Base-by-base conservation (phyloP, 2,113 vertebrate species). In the Stigmatopora argus region DNA sequence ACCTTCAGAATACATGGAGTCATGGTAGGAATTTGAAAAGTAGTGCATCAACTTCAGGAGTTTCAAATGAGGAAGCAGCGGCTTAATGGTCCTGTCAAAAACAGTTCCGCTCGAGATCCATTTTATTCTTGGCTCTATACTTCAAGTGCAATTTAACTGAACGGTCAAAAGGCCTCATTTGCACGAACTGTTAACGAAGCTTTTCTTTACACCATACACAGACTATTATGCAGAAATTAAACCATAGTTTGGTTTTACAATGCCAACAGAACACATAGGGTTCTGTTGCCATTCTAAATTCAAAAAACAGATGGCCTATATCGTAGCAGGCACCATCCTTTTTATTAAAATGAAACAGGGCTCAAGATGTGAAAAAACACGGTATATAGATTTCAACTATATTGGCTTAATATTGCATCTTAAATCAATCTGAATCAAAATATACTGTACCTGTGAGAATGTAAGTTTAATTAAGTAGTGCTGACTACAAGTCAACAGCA, bases 61-160 rank as follows among this genome's bases (percentile, higher is more conserved):
- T 61, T 67, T 14, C 64, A 65, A 72, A 74, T 23, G 8, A 69
- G 56, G 51, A 48, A 48, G 53, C 15, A 5, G 4, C 51, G 57
- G 53, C 26, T 57, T 18, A 48, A 61, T 61, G 52, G 11, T 60
- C 62, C 53, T 38, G 10, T 63, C 48, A 64, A 38, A 72, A 64
- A n/a, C 3, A 45, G 34, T n/a, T 23, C 12, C 41, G n/a, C 31
- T 68, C 15, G 64, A 61, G 21, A 64, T 2, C 48, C 1, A 34
- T 26, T 44, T 35, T 7, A 48, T 53, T 9, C 66, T 47, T 45
- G 55, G 57, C 23, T 31, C 7, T 12, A 9, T 45, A 47, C 12
- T 63, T 35, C 58, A 48, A 57, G 47, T 51, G 4, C 17, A 65
- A 62, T 48, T 57, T 61, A 65, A 67, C 56, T 23, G 12, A n/a